phyloP scores from a whole-genome alignment of 2,113 vertebrate genomes.

The Cephalopterus ornatus region DNA sequence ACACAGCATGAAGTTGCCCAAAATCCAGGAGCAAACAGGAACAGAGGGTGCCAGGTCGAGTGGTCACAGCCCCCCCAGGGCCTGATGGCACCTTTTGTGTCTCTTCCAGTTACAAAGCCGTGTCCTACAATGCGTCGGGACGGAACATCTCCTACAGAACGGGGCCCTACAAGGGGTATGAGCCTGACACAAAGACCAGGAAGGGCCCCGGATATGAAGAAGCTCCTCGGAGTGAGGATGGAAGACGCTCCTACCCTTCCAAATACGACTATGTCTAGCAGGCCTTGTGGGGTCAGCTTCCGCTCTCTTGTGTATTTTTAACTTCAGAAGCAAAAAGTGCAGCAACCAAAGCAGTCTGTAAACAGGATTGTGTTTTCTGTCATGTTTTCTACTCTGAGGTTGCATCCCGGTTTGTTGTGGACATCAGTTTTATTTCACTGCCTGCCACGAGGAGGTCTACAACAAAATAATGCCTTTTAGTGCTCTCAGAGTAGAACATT shows the following conservation, averaged over 20 bases:
- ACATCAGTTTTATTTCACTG: not conserved
- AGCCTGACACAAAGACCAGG: conserved; percentile 59
- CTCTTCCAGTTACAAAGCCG: conserved; percentile 80
- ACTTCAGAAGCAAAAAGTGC: not conserved
- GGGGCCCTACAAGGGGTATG: conserved; percentile 71
- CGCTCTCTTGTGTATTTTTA: not conserved
- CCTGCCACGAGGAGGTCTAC: not conserved
- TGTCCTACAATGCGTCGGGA: conserved; percentile 82
- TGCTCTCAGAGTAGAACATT: not conserved
- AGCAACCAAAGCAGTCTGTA: not conserved
- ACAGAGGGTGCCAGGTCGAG: rapidly evolving
- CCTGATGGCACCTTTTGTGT: not conserved
- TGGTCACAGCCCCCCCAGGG: not conserved
- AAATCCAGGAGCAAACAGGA: not conserved
- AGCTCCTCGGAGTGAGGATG: conserved; percentile 74
- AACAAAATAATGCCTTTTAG: not conserved
- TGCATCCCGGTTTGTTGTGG: not conserved
- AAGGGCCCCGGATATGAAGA: conserved; percentile 71
- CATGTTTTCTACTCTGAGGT: not conserved
- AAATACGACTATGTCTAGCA: conserved; percentile 88
- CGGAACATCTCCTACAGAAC: conserved; percentile 78
- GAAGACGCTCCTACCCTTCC: conserved; percentile 76
- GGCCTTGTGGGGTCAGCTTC: not conserved
- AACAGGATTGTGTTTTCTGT: not conserved
- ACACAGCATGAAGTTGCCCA: not conserved